These are phyloP conservation scores for Turritopsis dohrnii DNA, from an alignment of 30 jellyfish, hydroid and myxozoan species.

Conservation along the genomic window DNA sequence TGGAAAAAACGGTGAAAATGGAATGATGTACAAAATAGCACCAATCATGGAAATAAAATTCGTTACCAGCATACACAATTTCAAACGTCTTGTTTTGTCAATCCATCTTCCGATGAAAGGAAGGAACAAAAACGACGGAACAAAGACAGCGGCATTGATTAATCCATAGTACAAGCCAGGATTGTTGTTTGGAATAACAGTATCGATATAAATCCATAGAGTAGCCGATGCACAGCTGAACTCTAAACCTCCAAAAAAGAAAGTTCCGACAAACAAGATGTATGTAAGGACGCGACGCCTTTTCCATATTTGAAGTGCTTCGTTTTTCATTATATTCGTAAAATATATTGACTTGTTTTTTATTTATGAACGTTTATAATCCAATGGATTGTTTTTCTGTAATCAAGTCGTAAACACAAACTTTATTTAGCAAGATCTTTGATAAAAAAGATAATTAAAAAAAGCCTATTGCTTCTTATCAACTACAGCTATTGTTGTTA, in stretches of 20 bases:
- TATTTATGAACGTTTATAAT: not conserved
- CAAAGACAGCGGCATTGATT: not conserved
- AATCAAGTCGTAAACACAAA: no score
- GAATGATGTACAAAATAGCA: not conserved
- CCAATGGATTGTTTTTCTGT: no score
- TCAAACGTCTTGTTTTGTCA: conserved; percentile 6
- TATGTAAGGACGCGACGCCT: not conserved
- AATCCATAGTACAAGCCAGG: not conserved
- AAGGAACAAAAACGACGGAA: not conserved
- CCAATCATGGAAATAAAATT: not conserved
- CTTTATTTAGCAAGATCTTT: no score
- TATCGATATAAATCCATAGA: not conserved
- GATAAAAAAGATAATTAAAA: no score
- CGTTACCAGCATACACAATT: not conserved
- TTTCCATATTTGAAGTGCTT: not conserved
- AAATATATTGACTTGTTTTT: not conserved
- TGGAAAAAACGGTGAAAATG: not conserved
- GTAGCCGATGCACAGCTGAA: not conserved
- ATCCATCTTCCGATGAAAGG: not conserved
- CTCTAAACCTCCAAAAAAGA: not conserved
- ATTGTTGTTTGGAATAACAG: not conserved
- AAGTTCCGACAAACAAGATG: not conserved
- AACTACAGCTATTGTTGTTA: no score
- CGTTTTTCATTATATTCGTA: not conserved
- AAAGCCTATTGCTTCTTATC: no score